phyloP scores from a whole-genome alignment of 2,113 vertebrate genomes.

The Pandion haliaetus region DNA sequence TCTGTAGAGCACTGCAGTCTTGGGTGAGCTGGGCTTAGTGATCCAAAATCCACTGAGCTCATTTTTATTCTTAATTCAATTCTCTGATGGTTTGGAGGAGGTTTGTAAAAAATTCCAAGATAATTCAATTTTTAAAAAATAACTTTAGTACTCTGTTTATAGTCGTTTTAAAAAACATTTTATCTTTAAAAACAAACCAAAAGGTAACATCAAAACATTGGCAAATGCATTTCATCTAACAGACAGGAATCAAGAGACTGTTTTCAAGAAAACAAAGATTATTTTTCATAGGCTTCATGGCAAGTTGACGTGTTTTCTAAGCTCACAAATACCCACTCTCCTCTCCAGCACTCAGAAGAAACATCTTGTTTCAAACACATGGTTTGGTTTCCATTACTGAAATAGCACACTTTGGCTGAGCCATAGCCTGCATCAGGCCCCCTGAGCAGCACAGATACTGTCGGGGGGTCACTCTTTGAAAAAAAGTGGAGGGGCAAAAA shows the following conservation, averaged over 20 bases:
- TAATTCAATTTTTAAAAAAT: background rate
- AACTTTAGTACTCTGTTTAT: background rate
- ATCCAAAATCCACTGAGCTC: background rate
- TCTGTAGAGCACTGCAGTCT: background rate
- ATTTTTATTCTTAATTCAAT: background rate
- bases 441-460: background rate
- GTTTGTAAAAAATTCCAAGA: background rate
- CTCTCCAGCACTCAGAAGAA: background rate
- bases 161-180: background rate
- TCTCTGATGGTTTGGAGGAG: background rate
- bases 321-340: background rate
- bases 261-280: background rate
- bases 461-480: background rate
- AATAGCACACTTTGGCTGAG: background rate
- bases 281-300: background rate
- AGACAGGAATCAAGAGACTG: background rate
- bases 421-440: background rate
- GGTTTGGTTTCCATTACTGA: background rate
- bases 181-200: slow-evolving; percentile 3
- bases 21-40: background rate
- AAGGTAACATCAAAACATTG: slow-evolving; percentile 18
- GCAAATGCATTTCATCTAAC: background rate
- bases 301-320: background rate
- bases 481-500: background rate
- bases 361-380: background rate